Percentiles rank a stretch among this genome's conserved stretches.
Conservation (phyloP, 1,140 invertebrate species). For the Penaeus chinensis region DNA sequence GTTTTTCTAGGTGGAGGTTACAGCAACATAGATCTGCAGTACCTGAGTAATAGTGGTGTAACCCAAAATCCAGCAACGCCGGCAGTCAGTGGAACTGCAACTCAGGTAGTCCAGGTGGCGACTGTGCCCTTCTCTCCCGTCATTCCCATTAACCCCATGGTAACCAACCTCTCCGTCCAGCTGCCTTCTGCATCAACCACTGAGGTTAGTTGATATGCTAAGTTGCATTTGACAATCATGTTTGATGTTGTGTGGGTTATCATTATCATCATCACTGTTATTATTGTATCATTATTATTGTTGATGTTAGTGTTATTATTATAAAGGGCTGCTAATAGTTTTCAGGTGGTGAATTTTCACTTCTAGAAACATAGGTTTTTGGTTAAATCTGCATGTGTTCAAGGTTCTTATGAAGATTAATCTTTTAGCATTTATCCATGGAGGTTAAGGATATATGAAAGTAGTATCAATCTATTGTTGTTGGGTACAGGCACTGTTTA, state of each 20-base stretch:
- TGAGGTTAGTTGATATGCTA: conserved; percentile 31
- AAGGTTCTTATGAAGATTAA: too few species aligned
- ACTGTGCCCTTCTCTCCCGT: conserved; percentile 53
- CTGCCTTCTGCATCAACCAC: conserved; percentile 45
- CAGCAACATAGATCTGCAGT: conserved; percentile 33
- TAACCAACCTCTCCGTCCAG: conserved; percentile 50
- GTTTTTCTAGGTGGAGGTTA: conserved; percentile 27
- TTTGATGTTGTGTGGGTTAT: background rate
- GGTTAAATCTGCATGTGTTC: too few species aligned
- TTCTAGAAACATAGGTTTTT: too few species aligned
- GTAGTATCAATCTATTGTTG: too few species aligned
- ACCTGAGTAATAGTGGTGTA: conserved; percentile 25
- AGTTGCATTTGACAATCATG: too few species aligned
- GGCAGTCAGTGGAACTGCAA: conserved; percentile 6
- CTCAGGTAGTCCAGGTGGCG: conserved; percentile 56
- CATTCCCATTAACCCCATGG: conserved; percentile 55
- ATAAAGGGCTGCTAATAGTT: too few species aligned
- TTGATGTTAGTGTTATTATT: too few species aligned
- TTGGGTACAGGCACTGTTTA: too few species aligned
- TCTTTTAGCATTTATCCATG: too few species aligned
- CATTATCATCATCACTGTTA: background rate
- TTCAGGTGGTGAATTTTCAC: too few species aligned
- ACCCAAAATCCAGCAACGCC: background rate
- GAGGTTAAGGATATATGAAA: too few species aligned
- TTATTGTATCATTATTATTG: too few species aligned